phyloP scores from a whole-genome alignment of 2,797 vertebrate genomes.

The Meda fulgida region DNA sequence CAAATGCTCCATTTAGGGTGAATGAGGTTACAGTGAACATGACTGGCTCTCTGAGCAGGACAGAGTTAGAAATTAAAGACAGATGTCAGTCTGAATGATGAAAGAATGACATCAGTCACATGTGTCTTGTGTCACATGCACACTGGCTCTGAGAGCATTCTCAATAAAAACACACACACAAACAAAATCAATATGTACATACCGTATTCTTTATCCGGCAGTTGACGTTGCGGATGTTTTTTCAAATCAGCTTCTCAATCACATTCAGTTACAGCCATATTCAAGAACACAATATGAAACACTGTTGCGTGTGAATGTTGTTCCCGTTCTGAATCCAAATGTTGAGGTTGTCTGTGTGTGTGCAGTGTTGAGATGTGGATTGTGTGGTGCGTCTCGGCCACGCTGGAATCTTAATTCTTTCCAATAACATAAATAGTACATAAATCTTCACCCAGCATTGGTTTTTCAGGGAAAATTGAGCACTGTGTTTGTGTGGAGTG shows the following conservation, averaged over 20 bases:
- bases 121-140: conserved; percentile 36
- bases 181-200: conserved; percentile 7
- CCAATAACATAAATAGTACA: conserved; percentile 57
- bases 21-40: conserved; percentile 16
- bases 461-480: conserved; percentile 30
- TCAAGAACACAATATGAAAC: too few relatives aligned
- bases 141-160: conserved; percentile 27
- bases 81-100: conserved; percentile 39
- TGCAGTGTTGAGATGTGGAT: conserved; percentile 26
- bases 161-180: conserved; percentile 21
- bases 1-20: background rate
- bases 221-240: background rate
- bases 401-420: conserved; percentile 59
- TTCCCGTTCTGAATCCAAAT: background rate
- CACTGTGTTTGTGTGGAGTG: conserved; percentile 55
- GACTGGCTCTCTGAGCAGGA: conserved; percentile 8
- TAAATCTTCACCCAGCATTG: conserved; percentile 43
- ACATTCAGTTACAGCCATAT: background rate
- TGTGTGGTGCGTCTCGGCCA: conserved; percentile 15
- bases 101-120: conserved; percentile 50
- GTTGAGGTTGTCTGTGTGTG: background rate
- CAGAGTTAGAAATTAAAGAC: conserved; percentile 42
- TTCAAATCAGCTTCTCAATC: background rate
- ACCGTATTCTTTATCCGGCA: background rate
- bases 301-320: background rate